These are phyloP conservation scores for Bembecia ichneumoniformis DNA, from an alignment of 2,888 invertebrate genomes.

Conservation along the genomic window DNA sequence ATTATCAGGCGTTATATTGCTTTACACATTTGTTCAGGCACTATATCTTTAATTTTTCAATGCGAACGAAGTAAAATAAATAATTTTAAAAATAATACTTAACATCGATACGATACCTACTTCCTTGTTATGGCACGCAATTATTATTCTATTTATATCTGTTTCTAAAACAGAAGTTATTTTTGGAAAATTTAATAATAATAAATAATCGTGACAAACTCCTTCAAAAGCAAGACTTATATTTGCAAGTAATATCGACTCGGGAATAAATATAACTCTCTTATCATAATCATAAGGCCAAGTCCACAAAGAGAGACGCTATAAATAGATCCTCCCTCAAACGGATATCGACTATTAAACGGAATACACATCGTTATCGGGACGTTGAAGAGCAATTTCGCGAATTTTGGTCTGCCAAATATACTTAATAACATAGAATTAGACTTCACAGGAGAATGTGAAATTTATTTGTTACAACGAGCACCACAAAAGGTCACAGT, in stretches of 20 bases:
- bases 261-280: not conserved
- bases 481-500: slow-evolving; percentile 44
- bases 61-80: too few species aligned
- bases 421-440: slow-evolving; percentile 16
- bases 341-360: not conserved
- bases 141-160: too few species aligned
- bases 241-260: not conserved
- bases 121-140: too few species aligned
- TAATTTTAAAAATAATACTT: too few species aligned
- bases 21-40: too few species aligned
- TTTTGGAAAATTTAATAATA: too few species aligned
- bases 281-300: not conserved
- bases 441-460: slow-evolving; percentile 18
- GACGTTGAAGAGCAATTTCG: not conserved
- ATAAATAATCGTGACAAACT: too few species aligned
- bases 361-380: not conserved
- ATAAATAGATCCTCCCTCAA: slow-evolving; percentile 13
- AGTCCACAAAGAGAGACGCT: slow-evolving; percentile 1
- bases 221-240: too few species aligned
- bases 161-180: too few species aligned
- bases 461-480: slow-evolving; percentile 26
- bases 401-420: not conserved
- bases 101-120: too few species aligned
- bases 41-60: too few species aligned
- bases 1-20: too few species aligned